Conservation (phyloP, 2,888 invertebrate species). For the Lordiphosa fenestrarum region DNA sequence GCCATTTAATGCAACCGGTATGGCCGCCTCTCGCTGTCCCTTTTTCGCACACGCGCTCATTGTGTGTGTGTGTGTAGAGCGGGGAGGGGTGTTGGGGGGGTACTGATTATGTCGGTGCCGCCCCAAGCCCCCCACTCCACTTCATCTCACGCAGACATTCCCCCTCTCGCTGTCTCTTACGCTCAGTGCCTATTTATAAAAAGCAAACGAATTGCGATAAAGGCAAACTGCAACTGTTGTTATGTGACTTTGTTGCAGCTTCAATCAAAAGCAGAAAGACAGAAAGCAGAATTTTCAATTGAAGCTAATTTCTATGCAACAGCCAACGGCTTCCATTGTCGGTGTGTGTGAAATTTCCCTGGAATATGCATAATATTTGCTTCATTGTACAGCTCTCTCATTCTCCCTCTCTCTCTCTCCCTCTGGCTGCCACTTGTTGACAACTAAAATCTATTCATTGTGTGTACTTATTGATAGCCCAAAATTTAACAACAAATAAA, state of each 20-base stretch:
- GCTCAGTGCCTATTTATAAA: slow-evolving; percentile 13
- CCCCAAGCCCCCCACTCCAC: slow-evolving; percentile 17
- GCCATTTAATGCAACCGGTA: slow-evolving; percentile 70
- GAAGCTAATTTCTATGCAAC: slow-evolving; percentile 59
- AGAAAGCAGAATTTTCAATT: slow-evolving; percentile 59
- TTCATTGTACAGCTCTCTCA: slow-evolving; percentile 23
- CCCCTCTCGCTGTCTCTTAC: slow-evolving; percentile 8
- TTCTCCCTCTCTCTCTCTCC: slow-evolving; percentile 27
- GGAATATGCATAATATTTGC: slow-evolving; percentile 55
- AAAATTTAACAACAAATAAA: slow-evolving; percentile 37
- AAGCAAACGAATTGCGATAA: slow-evolving; percentile 6
- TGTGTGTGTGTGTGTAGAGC: too few species aligned
- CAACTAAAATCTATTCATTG: slow-evolving; percentile 51
- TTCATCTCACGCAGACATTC: neutral
- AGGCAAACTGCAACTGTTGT: slow-evolving; percentile 16
- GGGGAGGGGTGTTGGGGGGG: neutral
- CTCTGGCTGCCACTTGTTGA: slow-evolving; percentile 53
- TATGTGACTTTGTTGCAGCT: slow-evolving; percentile 17
- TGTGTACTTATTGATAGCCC: slow-evolving; percentile 38
- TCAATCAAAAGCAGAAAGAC: slow-evolving; percentile 43
- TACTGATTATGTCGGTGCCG: slow-evolving; percentile 42
- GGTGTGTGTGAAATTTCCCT: slow-evolving; percentile 42
- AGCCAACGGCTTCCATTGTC: slow-evolving; percentile 15
- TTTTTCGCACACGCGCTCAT: slow-evolving; percentile 9
- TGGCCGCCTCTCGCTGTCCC: slow-evolving; percentile 41